Evolutionary conservation across 2,797 vertebrate genomes (phyloP).

Genomic region (Tragopan temminckii): DNA sequence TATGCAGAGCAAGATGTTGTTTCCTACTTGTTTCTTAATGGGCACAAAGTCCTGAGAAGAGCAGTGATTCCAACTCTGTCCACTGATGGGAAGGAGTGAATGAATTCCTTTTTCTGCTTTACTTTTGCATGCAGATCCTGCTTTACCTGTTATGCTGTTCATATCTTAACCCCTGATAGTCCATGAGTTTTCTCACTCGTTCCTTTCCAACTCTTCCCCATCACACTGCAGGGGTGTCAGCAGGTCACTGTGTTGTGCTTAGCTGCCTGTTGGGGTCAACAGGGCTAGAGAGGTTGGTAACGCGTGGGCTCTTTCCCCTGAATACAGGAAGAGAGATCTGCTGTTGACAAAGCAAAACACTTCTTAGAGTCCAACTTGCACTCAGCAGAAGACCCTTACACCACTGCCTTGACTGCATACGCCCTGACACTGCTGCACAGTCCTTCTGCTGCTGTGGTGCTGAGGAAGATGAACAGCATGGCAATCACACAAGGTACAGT

Average conservation of each 20-base stretch:
- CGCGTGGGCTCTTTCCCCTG: background rate
- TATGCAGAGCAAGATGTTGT: background rate
- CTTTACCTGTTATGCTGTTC: background rate
- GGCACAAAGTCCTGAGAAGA: fast-evolving
- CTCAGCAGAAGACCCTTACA: constrained; percentile 91
- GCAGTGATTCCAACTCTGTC: background rate
- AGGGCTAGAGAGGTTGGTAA: background rate
- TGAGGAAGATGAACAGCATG: constrained; percentile 91
- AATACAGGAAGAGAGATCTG: constrained; percentile 87
- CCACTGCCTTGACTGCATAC: constrained; percentile 89
- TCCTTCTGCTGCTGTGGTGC: constrained; percentile 80
- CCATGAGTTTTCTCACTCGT: background rate
- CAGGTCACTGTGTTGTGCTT: background rate
- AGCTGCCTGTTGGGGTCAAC: background rate
- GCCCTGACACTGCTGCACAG: constrained; percentile 90
- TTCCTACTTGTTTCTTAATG: background rate
- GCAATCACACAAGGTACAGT: constrained; percentile 90
- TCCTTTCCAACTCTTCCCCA: background rate
- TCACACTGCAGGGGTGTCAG: background rate
- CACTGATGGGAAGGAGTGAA: background rate
- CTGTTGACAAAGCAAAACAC: constrained; percentile 88
- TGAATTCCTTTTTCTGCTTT: background rate
- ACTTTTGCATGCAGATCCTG: background rate
- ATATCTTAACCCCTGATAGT: background rate
- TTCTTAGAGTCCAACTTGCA: constrained; percentile 91